Evolutionary conservation across 2,113 vertebrate genomes (phyloP).

Genomic region (Odobenus rosmarus): DNA sequence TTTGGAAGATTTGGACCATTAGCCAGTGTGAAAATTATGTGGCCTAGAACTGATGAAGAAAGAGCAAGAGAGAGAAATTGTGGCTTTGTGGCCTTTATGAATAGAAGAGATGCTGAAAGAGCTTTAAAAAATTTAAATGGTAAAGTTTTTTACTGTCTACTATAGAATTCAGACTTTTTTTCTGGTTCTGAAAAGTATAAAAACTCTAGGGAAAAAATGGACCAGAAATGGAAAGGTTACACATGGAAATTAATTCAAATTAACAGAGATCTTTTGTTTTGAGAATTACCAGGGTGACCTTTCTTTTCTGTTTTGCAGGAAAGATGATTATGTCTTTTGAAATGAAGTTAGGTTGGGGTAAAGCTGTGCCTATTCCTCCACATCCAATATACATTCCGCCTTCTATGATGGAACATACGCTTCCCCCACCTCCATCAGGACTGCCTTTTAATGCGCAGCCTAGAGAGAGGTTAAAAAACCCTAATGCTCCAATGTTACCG

Average conservation of each 20-base stretch:
- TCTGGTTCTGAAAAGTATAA: slow-evolving; percentile 10
- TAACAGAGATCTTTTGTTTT: background rate
- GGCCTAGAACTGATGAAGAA: slow-evolving; percentile 99
- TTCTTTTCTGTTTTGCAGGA: slow-evolving; percentile 85
- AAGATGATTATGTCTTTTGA: slow-evolving; percentile 99
- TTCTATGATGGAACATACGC: slow-evolving; percentile 99
- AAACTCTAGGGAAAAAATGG: background rate
- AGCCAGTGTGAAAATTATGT: slow-evolving; percentile 99
- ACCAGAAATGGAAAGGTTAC: slow-evolving; percentile 13
- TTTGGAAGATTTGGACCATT: slow-evolving; percentile 98
- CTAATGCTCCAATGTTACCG: slow-evolving; percentile 94
- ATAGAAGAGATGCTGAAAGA: slow-evolving; percentile 98
- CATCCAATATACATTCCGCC: slow-evolving; percentile 99
- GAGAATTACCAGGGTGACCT: background rate
- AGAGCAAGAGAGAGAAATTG: slow-evolving; percentile 98
- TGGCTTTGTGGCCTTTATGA: slow-evolving; percentile 99
- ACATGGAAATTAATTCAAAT: slow-evolving; percentile 38
- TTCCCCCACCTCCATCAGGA: slow-evolving; percentile 98
- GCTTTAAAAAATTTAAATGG: slow-evolving; percentile 98
- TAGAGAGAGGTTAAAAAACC: slow-evolving; percentile 97
- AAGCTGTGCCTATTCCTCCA: slow-evolving; percentile 98
- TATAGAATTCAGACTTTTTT: background rate
- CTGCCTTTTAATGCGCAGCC: slow-evolving; percentile 99
- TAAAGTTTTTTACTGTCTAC: slow-evolving; percentile 72
- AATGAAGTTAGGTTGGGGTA: slow-evolving; percentile 99